Evolutionary conservation across 1,140 invertebrate species (phyloP).

Genomic region (Microplitis mediator): DNA sequence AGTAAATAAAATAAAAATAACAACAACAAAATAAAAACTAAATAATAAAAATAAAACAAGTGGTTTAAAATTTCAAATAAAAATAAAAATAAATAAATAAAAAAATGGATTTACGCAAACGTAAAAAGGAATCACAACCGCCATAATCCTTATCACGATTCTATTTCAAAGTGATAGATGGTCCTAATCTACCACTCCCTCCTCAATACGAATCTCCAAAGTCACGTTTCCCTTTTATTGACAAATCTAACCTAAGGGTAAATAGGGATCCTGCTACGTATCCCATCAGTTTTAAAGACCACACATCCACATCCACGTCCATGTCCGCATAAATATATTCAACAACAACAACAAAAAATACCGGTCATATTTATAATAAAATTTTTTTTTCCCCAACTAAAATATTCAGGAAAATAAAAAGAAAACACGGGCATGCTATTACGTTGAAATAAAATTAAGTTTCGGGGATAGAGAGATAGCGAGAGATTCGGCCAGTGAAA

Average conservation of each 20-base stretch:
- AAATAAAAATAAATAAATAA: conserved; percentile 29
- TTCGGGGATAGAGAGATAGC: conserved; percentile 35
- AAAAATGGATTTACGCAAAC: conserved; percentile 22
- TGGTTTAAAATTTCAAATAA: conserved; percentile 8
- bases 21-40: background rate
- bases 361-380: too few relatives aligned
- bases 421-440: conserved; percentile 13
- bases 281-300: conserved; percentile 11
- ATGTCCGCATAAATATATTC: background rate
- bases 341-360: too few relatives aligned
- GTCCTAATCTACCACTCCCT: conserved; percentile 34
- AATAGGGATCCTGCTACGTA: background rate
- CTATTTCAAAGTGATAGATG: conserved; percentile 52
- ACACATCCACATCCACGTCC: background rate
- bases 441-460: conserved; percentile 18
- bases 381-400: too few relatives aligned
- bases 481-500: conserved; percentile 50
- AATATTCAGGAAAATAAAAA: background rate
- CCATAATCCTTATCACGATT: conserved; percentile 44
- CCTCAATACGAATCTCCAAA: background rate
- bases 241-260: conserved; percentile 16
- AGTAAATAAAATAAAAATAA: background rate
- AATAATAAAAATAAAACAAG: background rate
- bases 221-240: conserved; percentile 24
- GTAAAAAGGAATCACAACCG: conserved; percentile 21